Base-by-base conservation (phyloP, 2,113 vertebrate species). In the Barbus barbus region DNA sequence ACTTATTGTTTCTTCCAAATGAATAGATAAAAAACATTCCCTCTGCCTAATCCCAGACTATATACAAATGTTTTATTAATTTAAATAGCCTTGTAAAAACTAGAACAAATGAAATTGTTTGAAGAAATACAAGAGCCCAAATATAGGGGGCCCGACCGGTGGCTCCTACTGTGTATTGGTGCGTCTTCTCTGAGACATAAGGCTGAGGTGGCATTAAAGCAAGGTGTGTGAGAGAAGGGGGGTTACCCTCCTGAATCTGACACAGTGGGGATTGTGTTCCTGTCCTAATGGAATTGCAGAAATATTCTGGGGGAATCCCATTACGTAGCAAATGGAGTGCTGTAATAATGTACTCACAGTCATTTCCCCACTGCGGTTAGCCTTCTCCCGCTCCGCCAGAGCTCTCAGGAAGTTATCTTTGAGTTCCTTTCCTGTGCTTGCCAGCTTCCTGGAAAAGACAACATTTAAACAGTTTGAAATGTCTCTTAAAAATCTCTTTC, bases 271-370 rank as follows among this genome's bases (percentile, higher is more conserved):
- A 93, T 92, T 91, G 83, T 93, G 92, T 93, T 94, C 89, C 87
- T 48, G 84, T 91, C 87, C 87, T 91, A 88, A 91, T 90, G 91
- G 89, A 92, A 91, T 91, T 89, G 89, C 88, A 85, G 87, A 84
- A 90, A 91, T 92, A 92, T 91, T 90, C 91, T 88, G 89, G 91
- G 92, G 91, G 93, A 93, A 93, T 91, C 92, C 93, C 92, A 87
- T 94, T 93, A 93, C 90, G 93, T 93, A 93, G 92, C 87, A 89
- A 90, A 91, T 65, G 72, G 83, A 91, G 90, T 91, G 90, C 81
- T 91, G 93, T 90, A 93, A 91, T 91, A 93, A 90, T 87, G 90
- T 94, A 97, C 97, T 97, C 93, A 97, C 95, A 44, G 91, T 94
- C 91, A 95, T 91, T 93, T 92, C 95, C 89, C 95, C 95, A 74